These are phyloP conservation scores for Stomatorhinus walkeri DNA, from an alignment of 2,797 vertebrate genomes.

Conservation along the genomic window DNA sequence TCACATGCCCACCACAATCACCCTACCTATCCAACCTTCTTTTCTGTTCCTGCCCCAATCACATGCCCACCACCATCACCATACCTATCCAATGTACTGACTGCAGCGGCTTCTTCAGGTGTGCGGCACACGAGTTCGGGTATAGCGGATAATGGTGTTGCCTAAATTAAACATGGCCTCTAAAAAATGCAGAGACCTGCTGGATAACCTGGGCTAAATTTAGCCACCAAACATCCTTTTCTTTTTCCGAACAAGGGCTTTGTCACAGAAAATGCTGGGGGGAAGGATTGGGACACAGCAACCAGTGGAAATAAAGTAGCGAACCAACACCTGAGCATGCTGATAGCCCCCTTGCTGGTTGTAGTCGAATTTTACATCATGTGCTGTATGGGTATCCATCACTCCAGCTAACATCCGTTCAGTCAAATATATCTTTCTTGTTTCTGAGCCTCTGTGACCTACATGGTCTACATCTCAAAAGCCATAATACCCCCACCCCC, in stretches of 20 bases:
- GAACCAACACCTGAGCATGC: neutral
- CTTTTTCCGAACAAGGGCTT: neutral
- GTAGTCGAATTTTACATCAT: neutral
- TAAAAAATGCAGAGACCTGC: slow-evolving; percentile 2
- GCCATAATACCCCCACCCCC: neutral
- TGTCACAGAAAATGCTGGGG: neutral
- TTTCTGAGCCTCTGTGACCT: neutral
- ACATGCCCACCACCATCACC: neutral
- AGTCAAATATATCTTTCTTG: neutral
- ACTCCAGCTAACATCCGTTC: neutral
- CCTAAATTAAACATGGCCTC: slow-evolving; percentile 13
- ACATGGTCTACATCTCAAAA: neutral
- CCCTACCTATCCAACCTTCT: too few relatives aligned
- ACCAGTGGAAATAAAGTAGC: neutral
- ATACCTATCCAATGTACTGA: neutral
- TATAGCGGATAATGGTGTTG: neutral
- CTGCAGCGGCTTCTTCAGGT: neutral
- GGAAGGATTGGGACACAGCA: neutral
- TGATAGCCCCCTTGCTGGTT: neutral
- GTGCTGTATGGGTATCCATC: neutral
- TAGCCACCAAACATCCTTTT: neutral
- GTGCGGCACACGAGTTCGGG: neutral
- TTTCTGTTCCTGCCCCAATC: too few relatives aligned
- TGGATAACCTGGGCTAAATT: slow-evolving; percentile 8
- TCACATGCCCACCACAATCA: too few relatives aligned